Evolutionary conservation across 1,140 invertebrate genomes (phyloP).

Genomic region (Polyergus mexicanus): DNA sequence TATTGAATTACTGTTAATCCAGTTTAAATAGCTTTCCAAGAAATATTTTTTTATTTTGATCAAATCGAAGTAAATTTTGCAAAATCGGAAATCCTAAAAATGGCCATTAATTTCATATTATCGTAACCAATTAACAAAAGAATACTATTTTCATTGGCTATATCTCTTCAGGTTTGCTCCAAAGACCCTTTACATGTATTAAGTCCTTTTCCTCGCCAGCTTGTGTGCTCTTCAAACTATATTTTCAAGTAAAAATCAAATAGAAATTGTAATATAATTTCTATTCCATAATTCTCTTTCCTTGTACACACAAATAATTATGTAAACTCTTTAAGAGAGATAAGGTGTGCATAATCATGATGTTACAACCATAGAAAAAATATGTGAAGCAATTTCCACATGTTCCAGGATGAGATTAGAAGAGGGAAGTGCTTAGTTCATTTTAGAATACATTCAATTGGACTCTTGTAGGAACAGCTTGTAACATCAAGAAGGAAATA

Average conservation of each 20-base stretch:
- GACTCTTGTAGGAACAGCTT: slow-evolving; percentile 1
- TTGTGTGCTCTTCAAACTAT: no score
- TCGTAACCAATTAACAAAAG: neutral
- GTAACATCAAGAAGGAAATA: neutral
- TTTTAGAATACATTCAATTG: neutral
- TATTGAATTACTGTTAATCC: neutral
- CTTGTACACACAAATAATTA: slow-evolving; percentile 22
- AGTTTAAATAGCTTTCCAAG: neutral
- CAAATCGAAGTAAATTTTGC: slow-evolving; percentile 2
- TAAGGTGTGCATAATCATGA: neutral
- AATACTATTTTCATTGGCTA: neutral
- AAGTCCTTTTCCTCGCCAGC: neutral
- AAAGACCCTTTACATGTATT: slow-evolving; percentile 74
- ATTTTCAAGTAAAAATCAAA: neutral
- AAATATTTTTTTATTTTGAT: neutral
- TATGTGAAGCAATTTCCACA: slow-evolving; percentile 17
- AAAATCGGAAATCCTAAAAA: slow-evolving; percentile 21
- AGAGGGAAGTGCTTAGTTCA: slow-evolving; percentile 21
- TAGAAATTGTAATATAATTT: neutral
- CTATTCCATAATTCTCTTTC: neutral
- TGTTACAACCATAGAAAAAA: neutral
- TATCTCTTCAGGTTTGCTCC: slow-evolving; percentile 57
- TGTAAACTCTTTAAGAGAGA: neutral
- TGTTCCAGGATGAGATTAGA: slow-evolving; percentile 65
- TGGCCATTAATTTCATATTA: neutral